Percentiles rank a stretch among this genome's conserved stretches.
phyloP scores from a whole-genome alignment of 2,888 invertebrate genomes.

The Gastracanthus pulcherrimus region DNA sequence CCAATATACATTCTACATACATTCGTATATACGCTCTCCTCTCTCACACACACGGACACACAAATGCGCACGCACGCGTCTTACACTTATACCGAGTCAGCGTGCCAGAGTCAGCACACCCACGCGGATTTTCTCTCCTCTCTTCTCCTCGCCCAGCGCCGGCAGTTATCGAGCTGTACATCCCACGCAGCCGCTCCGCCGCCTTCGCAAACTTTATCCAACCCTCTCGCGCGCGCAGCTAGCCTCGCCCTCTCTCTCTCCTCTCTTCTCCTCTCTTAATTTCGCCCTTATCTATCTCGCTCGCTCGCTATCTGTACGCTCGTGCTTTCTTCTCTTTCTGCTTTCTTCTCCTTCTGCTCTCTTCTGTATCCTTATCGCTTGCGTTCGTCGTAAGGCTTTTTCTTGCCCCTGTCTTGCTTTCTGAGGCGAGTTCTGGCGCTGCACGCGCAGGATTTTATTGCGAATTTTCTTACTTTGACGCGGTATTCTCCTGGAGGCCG shows the following conservation, averaged over 20 bases:
- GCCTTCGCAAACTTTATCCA: conserved; percentile 59
- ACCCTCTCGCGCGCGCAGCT: conserved; percentile 20
- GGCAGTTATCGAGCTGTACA: conserved; percentile 70
- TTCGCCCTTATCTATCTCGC: conserved; percentile 12
- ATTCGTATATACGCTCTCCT: neutral
- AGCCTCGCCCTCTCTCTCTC: neutral
- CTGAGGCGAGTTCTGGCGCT: neutral
- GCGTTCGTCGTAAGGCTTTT: too few species aligned
- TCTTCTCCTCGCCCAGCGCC: too few species aligned
- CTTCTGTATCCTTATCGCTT: neutral
- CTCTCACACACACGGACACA: neutral
- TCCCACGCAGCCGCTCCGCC: conserved; percentile 68
- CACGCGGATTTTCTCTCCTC: conserved; percentile 21
- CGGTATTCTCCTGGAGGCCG: too few species aligned
- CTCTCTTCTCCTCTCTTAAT: neutral
- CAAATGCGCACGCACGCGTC: neutral
- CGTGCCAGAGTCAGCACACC: too few species aligned
- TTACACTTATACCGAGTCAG: neutral
- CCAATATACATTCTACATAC: too few species aligned
- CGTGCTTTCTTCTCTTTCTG: neutral
- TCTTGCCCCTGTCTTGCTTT: neutral
- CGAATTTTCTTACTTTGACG: neutral
- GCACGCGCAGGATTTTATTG: neutral
- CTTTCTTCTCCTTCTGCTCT: neutral
- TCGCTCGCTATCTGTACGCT: neutral